Base-by-base conservation (phyloP, 2,888 invertebrate genomes). In the Caenorhabditis sp. region DNA sequence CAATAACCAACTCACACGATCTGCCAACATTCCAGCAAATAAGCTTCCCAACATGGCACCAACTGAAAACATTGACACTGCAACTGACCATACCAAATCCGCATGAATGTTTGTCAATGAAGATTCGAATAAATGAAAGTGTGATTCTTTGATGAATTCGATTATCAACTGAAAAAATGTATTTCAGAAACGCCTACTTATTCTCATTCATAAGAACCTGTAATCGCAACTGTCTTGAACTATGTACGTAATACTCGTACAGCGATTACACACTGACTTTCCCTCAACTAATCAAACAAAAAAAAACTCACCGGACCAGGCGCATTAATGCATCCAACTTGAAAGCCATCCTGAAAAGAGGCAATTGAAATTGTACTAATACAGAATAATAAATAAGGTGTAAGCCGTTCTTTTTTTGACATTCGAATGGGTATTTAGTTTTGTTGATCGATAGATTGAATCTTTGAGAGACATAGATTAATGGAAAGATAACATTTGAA, bases 271-370 rank as follows among this genome's bases (percentile, higher is more conserved):
- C n/a, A n/a, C n/a, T n/a, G n/a, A n/a, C n/a, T n/a, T n/a, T n/a
- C n/a, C n/a, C n/a, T 50, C n/a, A 8, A 4, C n/a, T 50, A 6
- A 6, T n/a, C 3, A 50, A 50, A 19, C 14, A 50, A 50, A 50
- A 19, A 5, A 17, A 19, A 50, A 50, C 31, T 27, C 27, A 55
- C 24, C 49, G 72, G 72, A 23, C 64, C 72, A 10, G 72, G 72
- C 17, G 72, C 72, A 64, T 72, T 72, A 26, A 72, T 72, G 43
- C 72, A 72, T 17, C 72, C 72, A 21, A 72, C 68, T 65, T 72
- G 72, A 62, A 68, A 72, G 14, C 72, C 72, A 61, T 72, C 72
- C 61, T 72, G 72, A 49, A 72, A 72, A n/a, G 72, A 72, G 17
- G 72, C 67, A 14, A 72, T 58, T 1, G 63, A 67, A 26, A 72